Evolutionary conservation across 2,888 invertebrate genomes (phyloP).

Genomic region (Stegophylla sp.): DNA sequence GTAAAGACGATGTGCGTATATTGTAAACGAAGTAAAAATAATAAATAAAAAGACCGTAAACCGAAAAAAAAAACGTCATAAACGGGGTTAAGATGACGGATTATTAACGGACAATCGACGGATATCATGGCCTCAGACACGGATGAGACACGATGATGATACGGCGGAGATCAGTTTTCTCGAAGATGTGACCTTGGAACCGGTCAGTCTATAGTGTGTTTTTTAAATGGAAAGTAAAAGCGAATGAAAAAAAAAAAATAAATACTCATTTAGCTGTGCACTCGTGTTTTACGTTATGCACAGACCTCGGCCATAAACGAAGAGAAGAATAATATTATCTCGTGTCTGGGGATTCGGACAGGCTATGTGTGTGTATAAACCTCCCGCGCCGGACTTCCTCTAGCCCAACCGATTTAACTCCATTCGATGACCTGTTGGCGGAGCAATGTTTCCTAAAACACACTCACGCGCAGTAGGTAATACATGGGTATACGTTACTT

Average conservation of each 20-base stretch:
- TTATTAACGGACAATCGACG: too few species aligned
- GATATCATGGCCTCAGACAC: too few species aligned
- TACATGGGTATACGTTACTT: not conserved
- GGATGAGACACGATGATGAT: not conserved
- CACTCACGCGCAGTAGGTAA: too few species aligned
- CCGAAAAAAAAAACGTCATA: not conserved
- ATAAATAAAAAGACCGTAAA: not conserved
- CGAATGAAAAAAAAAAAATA: not conserved
- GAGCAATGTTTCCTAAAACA: not conserved
- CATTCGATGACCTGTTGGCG: not conserved
- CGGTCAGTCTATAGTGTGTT: conserved; percentile 18
- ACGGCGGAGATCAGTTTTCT: not conserved
- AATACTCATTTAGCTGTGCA: not conserved
- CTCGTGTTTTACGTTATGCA: not conserved
- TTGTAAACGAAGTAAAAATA: too few species aligned
- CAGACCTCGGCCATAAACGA: not conserved
- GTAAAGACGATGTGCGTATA: too few species aligned
- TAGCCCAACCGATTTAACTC: not conserved
- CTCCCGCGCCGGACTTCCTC: conserved; percentile 2
- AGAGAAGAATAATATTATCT: too few species aligned
- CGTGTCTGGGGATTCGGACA: not conserved
- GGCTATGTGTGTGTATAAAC: not conserved
- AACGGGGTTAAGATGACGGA: not conserved
- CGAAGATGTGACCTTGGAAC: conserved; percentile 8
- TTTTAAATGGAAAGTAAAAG: conserved; percentile 34